Conservation (phyloP, 1,140 invertebrate species). For the Drosophila arizonae region DNA sequence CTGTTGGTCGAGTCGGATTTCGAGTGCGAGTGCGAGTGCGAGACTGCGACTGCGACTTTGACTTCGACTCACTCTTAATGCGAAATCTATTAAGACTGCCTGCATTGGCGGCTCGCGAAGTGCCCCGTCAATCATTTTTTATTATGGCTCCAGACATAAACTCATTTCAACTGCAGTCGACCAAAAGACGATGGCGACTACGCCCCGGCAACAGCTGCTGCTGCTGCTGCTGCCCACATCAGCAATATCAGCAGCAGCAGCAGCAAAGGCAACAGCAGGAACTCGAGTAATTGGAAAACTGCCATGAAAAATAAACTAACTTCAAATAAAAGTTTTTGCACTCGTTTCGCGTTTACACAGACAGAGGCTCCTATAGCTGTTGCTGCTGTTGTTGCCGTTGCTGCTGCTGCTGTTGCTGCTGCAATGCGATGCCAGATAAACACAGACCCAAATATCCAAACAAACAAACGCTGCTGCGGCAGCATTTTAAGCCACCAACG, state of each 20-base stretch:
- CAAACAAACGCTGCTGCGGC: slow-evolving; percentile 16
- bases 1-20: slow-evolving; percentile 32
- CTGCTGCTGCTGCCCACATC: slow-evolving; percentile 62
- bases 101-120: slow-evolving; percentile 49
- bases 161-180: slow-evolving; percentile 75
- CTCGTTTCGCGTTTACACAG: slow-evolving; percentile 63
- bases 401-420: slow-evolving; percentile 9
- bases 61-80: slow-evolving; percentile 46
- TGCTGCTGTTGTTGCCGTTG: slow-evolving; percentile 12
- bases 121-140: slow-evolving; percentile 80
- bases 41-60: neutral
- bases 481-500: slow-evolving; percentile 41
- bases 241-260: slow-evolving; percentile 35
- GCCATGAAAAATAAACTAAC: slow-evolving; percentile 75
- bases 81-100: slow-evolving; percentile 63
- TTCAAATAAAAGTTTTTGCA: slow-evolving; percentile 58
- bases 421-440: slow-evolving; percentile 46
- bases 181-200: slow-evolving; percentile 40
- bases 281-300: slow-evolving; percentile 72
- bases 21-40: neutral
- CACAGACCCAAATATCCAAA: slow-evolving; percentile 23
- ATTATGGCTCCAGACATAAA: slow-evolving; percentile 78
- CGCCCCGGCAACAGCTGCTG: slow-evolving; percentile 58
- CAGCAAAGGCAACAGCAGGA: slow-evolving; percentile 43
- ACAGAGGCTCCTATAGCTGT: neutral